A percentile compares a stretch with the other conserved stretches of the same genome.
Conservation (phyloP, 1,140 invertebrate genomes). For the Orussus abietinus region DNA sequence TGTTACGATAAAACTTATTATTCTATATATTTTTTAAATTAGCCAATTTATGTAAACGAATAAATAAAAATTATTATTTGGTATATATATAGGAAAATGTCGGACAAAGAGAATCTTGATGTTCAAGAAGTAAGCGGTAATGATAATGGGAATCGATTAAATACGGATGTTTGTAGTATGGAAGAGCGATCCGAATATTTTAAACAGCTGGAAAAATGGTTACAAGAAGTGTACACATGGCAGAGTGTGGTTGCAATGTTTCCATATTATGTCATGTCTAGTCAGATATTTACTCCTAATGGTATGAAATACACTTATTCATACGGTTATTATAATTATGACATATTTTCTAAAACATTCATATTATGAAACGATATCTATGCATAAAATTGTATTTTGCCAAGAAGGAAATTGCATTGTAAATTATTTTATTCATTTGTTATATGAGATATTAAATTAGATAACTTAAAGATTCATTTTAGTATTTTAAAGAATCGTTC, state of each 20-base stretch:
- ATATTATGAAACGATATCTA: neutral
- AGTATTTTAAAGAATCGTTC: neutral
- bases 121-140: too few species aligned
- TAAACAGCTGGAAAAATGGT: constrained; percentile 51
- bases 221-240: constrained; percentile 54
- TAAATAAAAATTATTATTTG: too few species aligned
- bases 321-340: constrained; percentile 27
- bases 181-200: constrained; percentile 51
- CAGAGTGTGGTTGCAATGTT: constrained; percentile 50
- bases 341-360: neutral
- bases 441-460: constrained; percentile 1
- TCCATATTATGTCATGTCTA: constrained; percentile 50
- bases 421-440: constrained; percentile 19
- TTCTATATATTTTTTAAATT: too few species aligned
- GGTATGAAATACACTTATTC: constrained; percentile 40
- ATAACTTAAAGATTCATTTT: constrained; percentile 2
- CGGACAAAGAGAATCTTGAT: too few species aligned
- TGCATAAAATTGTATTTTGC: neutral
- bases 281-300: constrained; percentile 40
- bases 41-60: too few species aligned
- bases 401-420: neutral
- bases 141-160: too few species aligned
- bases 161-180: too few species aligned
- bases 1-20: too few species aligned
- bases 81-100: too few species aligned